A percentile compares a stretch with the other conserved stretches of the same genome.
Conservation (phyloP, 2,113 vertebrate genomes). For the Phaethon lepturus region DNA sequence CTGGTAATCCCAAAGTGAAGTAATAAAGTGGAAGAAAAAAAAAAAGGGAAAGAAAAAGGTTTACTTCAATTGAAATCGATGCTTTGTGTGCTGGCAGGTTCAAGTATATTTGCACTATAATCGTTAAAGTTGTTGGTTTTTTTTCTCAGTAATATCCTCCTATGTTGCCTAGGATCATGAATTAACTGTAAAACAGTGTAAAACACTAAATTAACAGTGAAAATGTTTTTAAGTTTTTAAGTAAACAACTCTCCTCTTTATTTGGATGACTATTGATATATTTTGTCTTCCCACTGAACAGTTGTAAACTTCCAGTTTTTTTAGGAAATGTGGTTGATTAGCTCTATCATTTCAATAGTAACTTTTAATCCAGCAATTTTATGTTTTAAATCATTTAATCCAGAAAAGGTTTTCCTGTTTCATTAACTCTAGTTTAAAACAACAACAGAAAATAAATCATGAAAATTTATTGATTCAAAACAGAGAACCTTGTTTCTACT, state of each 20-base stretch:
- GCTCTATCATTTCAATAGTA: background rate
- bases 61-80: background rate
- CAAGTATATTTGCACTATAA: background rate
- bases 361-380: background rate
- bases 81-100: background rate
- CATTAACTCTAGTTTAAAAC: background rate
- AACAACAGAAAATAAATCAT: background rate
- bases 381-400: background rate
- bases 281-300: background rate
- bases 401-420: background rate
- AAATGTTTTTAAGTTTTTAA: background rate
- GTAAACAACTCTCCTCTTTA: background rate
- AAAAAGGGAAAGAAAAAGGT: background rate
- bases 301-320: background rate
- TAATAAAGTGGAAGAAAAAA: background rate
- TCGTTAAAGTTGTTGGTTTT: accelerated
- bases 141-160: background rate
- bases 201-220: background rate
- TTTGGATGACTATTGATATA: background rate
- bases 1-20: background rate
- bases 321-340: background rate
- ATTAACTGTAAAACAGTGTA: background rate
- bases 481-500: background rate
- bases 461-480: background rate
- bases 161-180: background rate